Percentiles rank a stretch among this genome's conserved stretches.
phyloP scores from a whole-genome alignment of 1,140 invertebrate species.

The Diuraphis noxia region DNA sequence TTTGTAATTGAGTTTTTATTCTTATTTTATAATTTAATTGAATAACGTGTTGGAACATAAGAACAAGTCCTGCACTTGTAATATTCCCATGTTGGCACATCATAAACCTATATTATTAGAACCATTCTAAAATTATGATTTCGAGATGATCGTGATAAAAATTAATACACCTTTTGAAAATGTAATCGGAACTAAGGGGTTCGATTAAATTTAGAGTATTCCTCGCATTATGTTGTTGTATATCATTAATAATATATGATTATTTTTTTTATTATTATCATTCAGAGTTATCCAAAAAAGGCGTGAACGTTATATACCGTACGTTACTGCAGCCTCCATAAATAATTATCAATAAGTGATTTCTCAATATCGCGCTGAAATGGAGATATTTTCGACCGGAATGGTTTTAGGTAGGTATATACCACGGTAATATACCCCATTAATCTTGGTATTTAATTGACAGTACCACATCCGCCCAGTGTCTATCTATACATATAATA shows the following conservation, averaged over 20 bases:
- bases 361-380: constrained; percentile 2
- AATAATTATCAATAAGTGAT: constrained; percentile 6
- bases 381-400: neutral
- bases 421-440: neutral
- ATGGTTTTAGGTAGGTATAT: neutral
- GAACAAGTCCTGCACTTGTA: neutral
- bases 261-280: neutral
- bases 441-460: constrained; percentile 43
- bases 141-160: neutral
- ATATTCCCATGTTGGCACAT: neutral
- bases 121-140: neutral
- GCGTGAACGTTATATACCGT: neutral
- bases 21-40: neutral
- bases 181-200: neutral
- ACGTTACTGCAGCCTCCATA: neutral
- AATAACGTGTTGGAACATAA: neutral
- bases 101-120: neutral
- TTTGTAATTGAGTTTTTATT: neutral
- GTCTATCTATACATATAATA: too few relatives aligned
- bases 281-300: constrained; percentile 14
- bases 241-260: neutral
- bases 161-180: neutral
- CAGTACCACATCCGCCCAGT: constrained; percentile 28
- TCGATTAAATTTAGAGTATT: neutral
- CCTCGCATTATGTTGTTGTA: neutral